Evolutionary conservation across 1,140 invertebrate genomes (phyloP).

Genomic region (Rhynchophorus ferrugineus): DNA sequence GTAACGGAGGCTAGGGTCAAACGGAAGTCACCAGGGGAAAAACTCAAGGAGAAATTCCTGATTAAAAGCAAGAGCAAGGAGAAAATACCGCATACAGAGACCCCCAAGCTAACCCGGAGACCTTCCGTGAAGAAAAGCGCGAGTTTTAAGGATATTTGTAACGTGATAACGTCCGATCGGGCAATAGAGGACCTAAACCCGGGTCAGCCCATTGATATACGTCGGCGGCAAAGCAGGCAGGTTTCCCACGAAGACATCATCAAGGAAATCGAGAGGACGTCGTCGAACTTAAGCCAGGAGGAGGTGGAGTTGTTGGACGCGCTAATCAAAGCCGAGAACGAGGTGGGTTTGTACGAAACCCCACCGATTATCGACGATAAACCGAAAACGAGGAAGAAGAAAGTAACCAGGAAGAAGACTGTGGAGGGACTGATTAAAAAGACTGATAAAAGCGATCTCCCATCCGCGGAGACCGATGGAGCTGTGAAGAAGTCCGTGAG

Average conservation of each 20-base stretch:
- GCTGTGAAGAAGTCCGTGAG: conserved; percentile 20
- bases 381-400: conserved; percentile 26
- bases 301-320: conserved; percentile 31
- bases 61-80: conserved; percentile 53
- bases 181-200: conserved; percentile 48
- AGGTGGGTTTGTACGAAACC: conserved; percentile 15
- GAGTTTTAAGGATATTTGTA: conserved; percentile 47
- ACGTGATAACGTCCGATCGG: conserved; percentile 45
- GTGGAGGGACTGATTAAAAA: conserved; percentile 17
- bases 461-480: conserved; percentile 24
- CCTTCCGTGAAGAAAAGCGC: conserved; percentile 37
- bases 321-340: conserved; percentile 21
- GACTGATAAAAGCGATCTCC: conserved; percentile 7
- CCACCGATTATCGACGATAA: conserved; percentile 12
- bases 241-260: conserved; percentile 33
- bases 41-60: conserved; percentile 66
- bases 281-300: conserved; percentile 47
- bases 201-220: conserved; percentile 38
- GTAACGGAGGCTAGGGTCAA: conserved; percentile 31
- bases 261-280: conserved; percentile 42
- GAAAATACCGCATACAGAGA: conserved; percentile 22
- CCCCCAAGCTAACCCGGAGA: conserved; percentile 26
- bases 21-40: conserved; percentile 58
- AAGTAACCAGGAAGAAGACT: conserved; percentile 33
- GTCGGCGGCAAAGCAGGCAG: conserved; percentile 34